phyloP scores from a whole-genome alignment of 2,888 invertebrate genomes.

The Watsonalla cultraria region DNA sequence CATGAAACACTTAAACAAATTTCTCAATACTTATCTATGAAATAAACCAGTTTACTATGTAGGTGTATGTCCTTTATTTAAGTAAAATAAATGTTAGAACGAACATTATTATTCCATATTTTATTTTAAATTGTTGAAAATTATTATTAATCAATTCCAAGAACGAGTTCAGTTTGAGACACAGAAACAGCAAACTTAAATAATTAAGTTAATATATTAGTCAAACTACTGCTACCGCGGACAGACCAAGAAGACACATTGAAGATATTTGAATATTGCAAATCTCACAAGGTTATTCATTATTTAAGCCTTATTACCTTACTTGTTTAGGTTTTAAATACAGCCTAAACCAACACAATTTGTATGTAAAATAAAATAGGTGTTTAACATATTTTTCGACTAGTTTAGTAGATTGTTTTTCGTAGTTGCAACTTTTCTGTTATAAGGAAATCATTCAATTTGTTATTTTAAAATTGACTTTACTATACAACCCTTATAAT shows the following conservation, averaged over 20 bases:
- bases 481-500: too few species aligned
- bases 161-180: slow-evolving; percentile 20
- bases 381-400: not conserved
- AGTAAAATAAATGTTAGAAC: not conserved
- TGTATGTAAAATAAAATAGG: slow-evolving; percentile 2
- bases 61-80: not conserved
- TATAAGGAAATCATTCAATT: too few species aligned
- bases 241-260: slow-evolving; percentile 44
- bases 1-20: too few species aligned
- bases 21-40: too few species aligned
- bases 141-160: slow-evolving; percentile 32
- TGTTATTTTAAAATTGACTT: too few species aligned
- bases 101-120: not conserved
- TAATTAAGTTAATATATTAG: slow-evolving; percentile 35
- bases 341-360: slow-evolving; percentile 11
- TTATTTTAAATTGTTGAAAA: slow-evolving; percentile 17
- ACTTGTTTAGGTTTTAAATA: slow-evolving; percentile 24
- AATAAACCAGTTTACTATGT: not conserved
- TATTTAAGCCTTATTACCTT: slow-evolving; percentile 21
- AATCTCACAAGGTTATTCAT: slow-evolving; percentile 52
- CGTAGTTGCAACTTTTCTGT: too few species aligned
- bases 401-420: too few species aligned
- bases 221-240: slow-evolving; percentile 37
- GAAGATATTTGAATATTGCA: slow-evolving; percentile 54
- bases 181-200: slow-evolving; percentile 32